These are phyloP conservation scores for Aix galericulata DNA, from an alignment of 2,113 vertebrate species.

Conservation along the genomic window DNA sequence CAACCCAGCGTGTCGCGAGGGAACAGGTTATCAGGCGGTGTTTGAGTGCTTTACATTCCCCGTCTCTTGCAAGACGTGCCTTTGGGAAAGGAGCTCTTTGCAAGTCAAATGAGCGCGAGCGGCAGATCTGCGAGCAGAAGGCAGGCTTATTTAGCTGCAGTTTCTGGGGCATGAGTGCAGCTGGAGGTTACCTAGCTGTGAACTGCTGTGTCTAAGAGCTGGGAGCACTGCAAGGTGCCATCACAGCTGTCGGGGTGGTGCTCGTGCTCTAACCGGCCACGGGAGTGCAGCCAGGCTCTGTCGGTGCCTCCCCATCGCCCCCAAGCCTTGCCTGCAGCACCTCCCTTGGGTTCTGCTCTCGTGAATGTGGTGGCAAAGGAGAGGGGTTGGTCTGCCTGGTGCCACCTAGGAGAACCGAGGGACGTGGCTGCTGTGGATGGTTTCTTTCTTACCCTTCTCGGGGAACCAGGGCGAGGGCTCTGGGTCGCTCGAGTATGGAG, in stretches of 20 bases:
- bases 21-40: not conserved
- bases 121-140: not conserved
- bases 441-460: slow-evolving; percentile 83
- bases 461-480: slow-evolving; percentile 89
- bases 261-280: not conserved
- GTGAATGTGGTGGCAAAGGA: not conserved
- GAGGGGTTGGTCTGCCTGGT: not conserved
- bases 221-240: not conserved
- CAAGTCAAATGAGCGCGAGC: not conserved
- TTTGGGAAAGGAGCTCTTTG: slow-evolving; percentile 3
- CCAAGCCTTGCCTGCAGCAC: not conserved
- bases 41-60: not conserved
- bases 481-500: slow-evolving; percentile 89
- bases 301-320: fast-evolving
- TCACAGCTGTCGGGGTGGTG: no score
- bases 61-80: not conserved
- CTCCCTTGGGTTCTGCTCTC: not conserved
- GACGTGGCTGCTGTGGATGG: fast-evolving
- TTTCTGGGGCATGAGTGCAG: not conserved
- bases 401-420: not conserved
- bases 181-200: not conserved
- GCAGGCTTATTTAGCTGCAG: not conserved
- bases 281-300: fast-evolving
- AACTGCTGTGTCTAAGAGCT: not conserved
- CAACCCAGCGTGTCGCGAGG: not conserved